phyloP scores from a whole-genome alignment of 2,113 vertebrate genomes.

The Odocoileus hemionus region DNA sequence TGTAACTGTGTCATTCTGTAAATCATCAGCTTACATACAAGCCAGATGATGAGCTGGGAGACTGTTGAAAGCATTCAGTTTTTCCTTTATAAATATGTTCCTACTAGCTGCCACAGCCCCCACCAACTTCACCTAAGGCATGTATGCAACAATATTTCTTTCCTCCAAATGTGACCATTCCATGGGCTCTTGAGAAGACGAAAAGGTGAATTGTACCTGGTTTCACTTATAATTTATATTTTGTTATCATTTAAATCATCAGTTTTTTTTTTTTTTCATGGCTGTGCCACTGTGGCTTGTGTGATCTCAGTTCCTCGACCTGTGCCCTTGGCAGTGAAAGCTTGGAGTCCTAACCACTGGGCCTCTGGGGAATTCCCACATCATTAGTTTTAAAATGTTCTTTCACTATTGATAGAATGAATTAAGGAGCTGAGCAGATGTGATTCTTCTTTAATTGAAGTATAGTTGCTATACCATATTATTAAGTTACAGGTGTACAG shows the following conservation, averaged over 20 bases:
- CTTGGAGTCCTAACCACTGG: neutral
- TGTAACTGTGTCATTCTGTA: neutral
- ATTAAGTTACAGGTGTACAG: neutral
- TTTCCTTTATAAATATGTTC: neutral
- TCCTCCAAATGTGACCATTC: neutral
- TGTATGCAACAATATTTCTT: neutral
- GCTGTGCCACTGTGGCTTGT: neutral
- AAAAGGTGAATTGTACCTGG: neutral
- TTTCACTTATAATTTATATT: slow-evolving; percentile 1
- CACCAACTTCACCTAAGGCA: neutral
- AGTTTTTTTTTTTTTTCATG: neutral
- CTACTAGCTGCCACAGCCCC: neutral
- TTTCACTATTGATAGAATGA: neutral
- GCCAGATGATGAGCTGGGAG: neutral
- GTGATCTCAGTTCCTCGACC: neutral
- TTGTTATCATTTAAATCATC: neutral
- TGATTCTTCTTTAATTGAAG: neutral
- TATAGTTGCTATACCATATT: neutral
- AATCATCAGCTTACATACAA: neutral
- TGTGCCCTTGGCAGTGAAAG: neutral
- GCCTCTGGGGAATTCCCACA: neutral
- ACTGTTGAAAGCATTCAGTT: neutral
- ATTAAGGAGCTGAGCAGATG: neutral
- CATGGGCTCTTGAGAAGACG: neutral
- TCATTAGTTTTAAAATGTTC: neutral